Base-by-base conservation (phyloP, 2,797 vertebrate genomes). In the Tapirus indicus region DNA sequence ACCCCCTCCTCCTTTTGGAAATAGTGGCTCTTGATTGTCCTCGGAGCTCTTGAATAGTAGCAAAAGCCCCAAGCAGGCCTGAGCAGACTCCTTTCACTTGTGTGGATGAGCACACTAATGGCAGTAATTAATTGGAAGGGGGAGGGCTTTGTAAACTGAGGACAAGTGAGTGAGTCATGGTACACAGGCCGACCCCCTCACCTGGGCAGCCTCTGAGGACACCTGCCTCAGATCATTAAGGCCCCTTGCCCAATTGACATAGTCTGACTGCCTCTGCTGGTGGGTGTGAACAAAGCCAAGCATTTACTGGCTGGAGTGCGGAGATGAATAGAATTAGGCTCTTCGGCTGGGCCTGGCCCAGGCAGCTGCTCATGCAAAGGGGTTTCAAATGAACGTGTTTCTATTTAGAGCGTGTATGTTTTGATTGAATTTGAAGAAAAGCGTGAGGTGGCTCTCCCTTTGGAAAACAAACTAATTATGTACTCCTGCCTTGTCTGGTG, bases 171-270 rank as follows among this genome's bases (percentile, higher is more conserved):
- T 60, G 84, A 97, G 98, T 98, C 97, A 97, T 96, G 96, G 98
- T 97, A 98, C 95, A 86, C 58, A 97, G 87, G 32, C 96, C 97
- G 95, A 97, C 98, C 98, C 86, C 98, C 99, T 99, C 99, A 99
- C 99, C 99, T 99, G 99, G 99, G 98, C 98, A 94, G 98, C 97
- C 98, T 94, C 93, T 93, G 83, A 96, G 99, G 99, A 99, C 99
- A 99, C 99, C 99, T 99, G 99, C 99, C 98, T 99, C 98, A 99
- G 98, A 98, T 99, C 99, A 99, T 99, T 99, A 99, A 99, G 99
- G 99, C 99, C 98, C 98, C 99, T 99, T 98, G 98, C 99, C 98
- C 98, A 96, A 99, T 99, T 99, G 99, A 86, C 99, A 99, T 99
- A 98, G 99, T 99, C 99, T 99, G 99, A 99, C 99, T 99, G 99